Percentiles rank a stretch among this genome's conserved stretches.
Evolutionary conservation across 2,113 vertebrate species (phyloP).

Genomic region (Rhineura floridana): DNA sequence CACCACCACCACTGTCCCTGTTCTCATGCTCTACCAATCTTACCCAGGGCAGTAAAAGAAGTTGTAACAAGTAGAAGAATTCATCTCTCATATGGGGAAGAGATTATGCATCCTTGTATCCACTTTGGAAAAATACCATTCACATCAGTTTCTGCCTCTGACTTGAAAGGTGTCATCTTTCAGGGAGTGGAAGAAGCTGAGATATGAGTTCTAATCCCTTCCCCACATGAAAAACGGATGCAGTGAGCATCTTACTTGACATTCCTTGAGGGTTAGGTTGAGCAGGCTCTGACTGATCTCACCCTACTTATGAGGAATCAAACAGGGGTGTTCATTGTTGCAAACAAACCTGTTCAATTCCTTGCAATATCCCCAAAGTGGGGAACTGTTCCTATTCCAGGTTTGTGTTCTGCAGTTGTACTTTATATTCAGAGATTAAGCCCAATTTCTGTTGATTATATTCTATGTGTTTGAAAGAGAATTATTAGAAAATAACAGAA

Average conservation of each 20-base stretch:
- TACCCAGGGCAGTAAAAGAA: background rate
- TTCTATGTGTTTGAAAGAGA: background rate
- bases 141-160: background rate
- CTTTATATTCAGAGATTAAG: conserved; percentile 20
- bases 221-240: no score
- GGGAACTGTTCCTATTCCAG: background rate
- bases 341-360: background rate
- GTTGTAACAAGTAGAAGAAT: background rate
- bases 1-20: no score
- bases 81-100: background rate
- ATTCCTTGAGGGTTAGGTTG: no score
- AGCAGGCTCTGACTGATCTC: background rate
- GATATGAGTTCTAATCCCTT: no score
- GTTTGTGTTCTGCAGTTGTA: background rate
- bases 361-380: background rate
- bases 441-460: no score
- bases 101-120: no score
- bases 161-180: background rate
- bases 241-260: no score
- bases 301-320: background rate
- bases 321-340: background rate
- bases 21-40: no score
- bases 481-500: background rate
- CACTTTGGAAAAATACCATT: background rate
- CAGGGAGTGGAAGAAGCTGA: background rate